Conservation (phyloP, 1,140 invertebrate genomes). For the Ceratosolen fusciceps region DNA sequence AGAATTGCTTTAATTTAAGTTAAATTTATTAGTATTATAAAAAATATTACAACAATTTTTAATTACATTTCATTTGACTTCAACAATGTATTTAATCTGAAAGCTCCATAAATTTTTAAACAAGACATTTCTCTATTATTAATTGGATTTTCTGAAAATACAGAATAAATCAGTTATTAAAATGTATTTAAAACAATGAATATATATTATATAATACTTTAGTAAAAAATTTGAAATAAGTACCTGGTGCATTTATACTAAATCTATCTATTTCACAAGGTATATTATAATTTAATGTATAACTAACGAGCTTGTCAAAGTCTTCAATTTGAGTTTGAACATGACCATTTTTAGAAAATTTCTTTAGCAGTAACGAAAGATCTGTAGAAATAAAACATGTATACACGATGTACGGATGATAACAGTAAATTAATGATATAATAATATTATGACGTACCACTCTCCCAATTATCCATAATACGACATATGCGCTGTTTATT, state of each 20-base stretch:
- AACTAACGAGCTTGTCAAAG: constrained; percentile 14
- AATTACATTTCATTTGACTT: not conserved
- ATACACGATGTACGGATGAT: too few species aligned
- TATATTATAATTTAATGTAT: constrained; percentile 23
- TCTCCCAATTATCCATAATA: constrained; percentile 74
- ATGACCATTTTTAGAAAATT: not conserved
- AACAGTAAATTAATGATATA: too few species aligned
- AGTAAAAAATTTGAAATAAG: not conserved
- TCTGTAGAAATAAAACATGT: too few species aligned
- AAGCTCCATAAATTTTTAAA: constrained; percentile 5
- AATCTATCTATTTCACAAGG: not conserved
- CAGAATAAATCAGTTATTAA: too few species aligned
- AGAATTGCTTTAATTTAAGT: too few species aligned
- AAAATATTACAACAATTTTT: not conserved
- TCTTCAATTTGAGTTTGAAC: not conserved
- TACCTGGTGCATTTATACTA: not conserved
- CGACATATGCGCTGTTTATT: constrained; percentile 73
- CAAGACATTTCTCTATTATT: not conserved
- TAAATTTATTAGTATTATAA: too few species aligned
- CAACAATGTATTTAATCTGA: constrained; percentile 1
- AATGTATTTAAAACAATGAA: too few species aligned
- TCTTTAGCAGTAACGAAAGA: not conserved
- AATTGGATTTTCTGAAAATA: constrained; percentile 19
- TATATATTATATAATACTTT: not conserved
- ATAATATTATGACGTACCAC: not conserved